Evolutionary conservation across 2,113 vertebrate species (phyloP).

Genomic region (Spermophilus dauricus): DNA sequence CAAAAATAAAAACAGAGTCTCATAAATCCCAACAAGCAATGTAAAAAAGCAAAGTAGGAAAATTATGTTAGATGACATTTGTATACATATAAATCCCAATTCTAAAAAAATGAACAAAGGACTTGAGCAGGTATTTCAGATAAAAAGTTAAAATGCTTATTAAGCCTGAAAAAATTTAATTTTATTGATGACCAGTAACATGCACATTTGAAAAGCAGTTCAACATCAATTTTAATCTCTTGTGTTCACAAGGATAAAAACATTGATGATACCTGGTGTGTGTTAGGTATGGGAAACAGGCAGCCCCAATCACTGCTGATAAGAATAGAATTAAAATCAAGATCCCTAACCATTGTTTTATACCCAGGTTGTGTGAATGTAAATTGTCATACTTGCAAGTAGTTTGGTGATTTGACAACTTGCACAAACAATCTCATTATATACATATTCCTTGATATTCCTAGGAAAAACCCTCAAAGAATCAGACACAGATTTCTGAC

Average conservation of each 20-base stretch:
- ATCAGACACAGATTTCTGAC: background rate
- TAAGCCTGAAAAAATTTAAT: background rate
- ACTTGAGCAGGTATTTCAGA: constrained; percentile 1
- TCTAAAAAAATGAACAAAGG: background rate
- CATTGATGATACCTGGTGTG: background rate
- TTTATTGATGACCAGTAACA: background rate
- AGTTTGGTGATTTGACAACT: background rate
- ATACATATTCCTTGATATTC: background rate
- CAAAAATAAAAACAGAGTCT: background rate
- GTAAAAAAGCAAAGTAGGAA: background rate
- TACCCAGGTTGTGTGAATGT: background rate
- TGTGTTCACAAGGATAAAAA: background rate
- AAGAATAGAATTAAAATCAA: background rate
- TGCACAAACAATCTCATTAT: background rate
- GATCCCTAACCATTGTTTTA: background rate
- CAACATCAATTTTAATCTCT: background rate
- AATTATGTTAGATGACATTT: background rate
- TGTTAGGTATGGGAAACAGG: background rate
- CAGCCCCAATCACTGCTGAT: background rate
- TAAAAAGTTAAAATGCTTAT: background rate
- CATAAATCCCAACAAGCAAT: background rate
- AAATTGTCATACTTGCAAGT: background rate
- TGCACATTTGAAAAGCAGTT: background rate
- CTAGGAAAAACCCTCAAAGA: background rate
- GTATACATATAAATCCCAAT: background rate